Evolutionary conservation across 2,797 vertebrate species (phyloP), one percentile per base, ranked within the genome.

Genomic region (Lepus townsendii): DNA sequence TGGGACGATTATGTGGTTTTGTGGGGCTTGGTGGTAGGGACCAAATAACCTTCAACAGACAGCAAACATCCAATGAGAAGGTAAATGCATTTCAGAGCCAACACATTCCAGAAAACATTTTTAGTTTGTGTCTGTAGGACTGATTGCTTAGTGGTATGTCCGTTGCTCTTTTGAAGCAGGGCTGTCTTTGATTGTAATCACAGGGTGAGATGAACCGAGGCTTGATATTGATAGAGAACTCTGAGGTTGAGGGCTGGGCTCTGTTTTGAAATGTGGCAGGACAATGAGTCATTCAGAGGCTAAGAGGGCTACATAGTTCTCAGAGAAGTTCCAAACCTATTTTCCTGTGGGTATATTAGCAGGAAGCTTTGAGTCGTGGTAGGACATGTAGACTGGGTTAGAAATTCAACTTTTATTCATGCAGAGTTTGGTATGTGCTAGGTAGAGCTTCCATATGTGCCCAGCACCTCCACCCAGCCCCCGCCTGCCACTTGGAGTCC

Each of bases 141-240:
- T 32, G 32, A 54, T 35, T 57, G 17, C 54, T 57, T 20, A 57
- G 54, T 57, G 54, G 54, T 20, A 57, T 57, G 7, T 13, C n/a
- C 52, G 35, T 54, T 78, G 20, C 30, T 88, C 5, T 94, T 84
- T 93, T n/a, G 86, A 72, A 86, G 60, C 54, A 80, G 63, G 32
- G 50, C 22, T 30, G 0, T 52, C 35, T 88, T 3, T 76, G 78
- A 47, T 73, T 88, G 65, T 27, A 73, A 73, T 38, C 27, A 38
- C 38, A 76, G 54, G n/a, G 42, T 42, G 65, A 75, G 30, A 75
- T n/a, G 60, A 79, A 50, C 30, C 38, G 60, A 10, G 32, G 14
- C 17, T 93, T 87, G 26, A 3, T 71, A n/a, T 14, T 3, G 60
- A 54, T 13, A 69, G 62, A 69, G 7, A 65, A 19, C 42, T 83